Conservation (phyloP, 2,888 invertebrate genomes). For the Falcaria lacertinaria region DNA sequence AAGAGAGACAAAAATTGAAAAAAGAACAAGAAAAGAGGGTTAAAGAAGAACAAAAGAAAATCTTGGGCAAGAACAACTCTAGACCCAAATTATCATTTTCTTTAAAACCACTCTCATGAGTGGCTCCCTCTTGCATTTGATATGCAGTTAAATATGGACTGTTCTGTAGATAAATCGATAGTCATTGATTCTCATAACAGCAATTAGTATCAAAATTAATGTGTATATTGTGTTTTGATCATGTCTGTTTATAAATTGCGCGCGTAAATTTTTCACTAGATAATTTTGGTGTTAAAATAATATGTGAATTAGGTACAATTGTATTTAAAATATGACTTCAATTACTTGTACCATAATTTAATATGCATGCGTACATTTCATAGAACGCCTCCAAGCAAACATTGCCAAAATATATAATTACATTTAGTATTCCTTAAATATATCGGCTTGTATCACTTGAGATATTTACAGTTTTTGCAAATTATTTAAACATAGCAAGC, state of each 20-base stretch:
- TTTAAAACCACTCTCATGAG: constrained; percentile 88
- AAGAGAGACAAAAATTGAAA: constrained; percentile 94
- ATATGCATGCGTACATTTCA: too few species aligned
- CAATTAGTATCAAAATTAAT: background rate
- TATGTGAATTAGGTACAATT: too few species aligned
- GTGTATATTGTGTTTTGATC: background rate
- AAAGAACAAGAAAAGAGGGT: constrained; percentile 95
- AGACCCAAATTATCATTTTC: constrained; percentile 96
- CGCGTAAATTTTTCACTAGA: constrained; percentile 9
- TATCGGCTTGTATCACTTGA: too few species aligned
- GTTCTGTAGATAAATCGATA: background rate
- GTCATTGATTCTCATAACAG: background rate
- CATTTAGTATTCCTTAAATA: too few species aligned
- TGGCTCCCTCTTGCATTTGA: constrained; percentile 21
- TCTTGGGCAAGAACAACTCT: constrained; percentile 97
- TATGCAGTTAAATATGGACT: constrained; percentile 1
- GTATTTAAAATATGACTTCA: too few species aligned
- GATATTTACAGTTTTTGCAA: too few species aligned
- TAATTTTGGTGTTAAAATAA: constrained; percentile 14
- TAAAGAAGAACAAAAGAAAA: constrained; percentile 97
- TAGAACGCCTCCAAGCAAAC: too few species aligned
- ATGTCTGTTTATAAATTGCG: background rate
- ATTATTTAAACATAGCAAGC: too few species aligned
- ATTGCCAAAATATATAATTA: too few species aligned
- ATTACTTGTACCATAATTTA: too few species aligned